phyloP scores from a whole-genome alignment of 2,113 vertebrate species.

The Myotis yumanensis region DNA sequence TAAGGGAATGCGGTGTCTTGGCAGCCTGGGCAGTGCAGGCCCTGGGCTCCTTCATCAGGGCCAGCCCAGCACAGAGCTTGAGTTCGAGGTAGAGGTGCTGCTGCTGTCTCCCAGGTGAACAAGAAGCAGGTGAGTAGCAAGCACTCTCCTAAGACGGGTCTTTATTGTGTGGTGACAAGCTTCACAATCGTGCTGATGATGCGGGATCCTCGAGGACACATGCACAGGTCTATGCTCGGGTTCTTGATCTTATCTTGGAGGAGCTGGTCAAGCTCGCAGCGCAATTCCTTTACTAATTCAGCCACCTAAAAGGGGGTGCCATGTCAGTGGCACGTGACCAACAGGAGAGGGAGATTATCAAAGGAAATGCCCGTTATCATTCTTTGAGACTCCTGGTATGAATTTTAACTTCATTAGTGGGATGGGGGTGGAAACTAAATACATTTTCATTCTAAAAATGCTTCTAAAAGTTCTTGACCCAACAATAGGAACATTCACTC shows the following conservation, averaged over 20 bases:
- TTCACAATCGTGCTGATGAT: conserved; percentile 97
- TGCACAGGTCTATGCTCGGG: conserved; percentile 93
- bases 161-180: conserved; percentile 93
- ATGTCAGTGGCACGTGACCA: neutral
- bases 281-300: conserved; percentile 95
- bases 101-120: neutral
- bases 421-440: neutral
- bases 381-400: neutral
- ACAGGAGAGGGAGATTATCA: neutral
- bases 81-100: conserved; percentile 41
- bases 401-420: neutral
- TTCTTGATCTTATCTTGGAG: conserved; percentile 97
- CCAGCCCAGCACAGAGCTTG: neutral
- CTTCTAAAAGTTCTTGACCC: neutral
- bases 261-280: conserved; percentile 94
- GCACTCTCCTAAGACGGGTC: neutral
- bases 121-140: neutral
- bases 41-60: neutral
- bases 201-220: conserved; percentile 93
- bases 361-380: neutral
- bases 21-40: neutral
- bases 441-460: neutral
- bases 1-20: neutral
- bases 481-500: neutral
- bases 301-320: conserved; percentile 87